A percentile compares a stretch with the other conserved stretches of the same genome.
Evolutionary conservation across 2,113 vertebrate species (phyloP).

Genomic region (Mesembrinibis cayennensis): DNA sequence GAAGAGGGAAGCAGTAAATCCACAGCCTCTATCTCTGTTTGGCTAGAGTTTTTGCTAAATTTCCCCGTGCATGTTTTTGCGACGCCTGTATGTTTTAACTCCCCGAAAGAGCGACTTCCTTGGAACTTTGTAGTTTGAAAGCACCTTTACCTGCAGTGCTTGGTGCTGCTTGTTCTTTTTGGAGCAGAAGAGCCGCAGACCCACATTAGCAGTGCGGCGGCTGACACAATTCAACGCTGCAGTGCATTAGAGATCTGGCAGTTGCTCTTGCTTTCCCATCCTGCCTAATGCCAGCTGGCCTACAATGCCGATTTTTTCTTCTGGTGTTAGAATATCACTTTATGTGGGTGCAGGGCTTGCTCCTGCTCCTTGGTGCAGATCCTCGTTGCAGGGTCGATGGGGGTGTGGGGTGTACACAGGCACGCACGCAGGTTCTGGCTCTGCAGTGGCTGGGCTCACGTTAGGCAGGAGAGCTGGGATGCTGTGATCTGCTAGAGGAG

Average conservation of each 20-base stretch:
- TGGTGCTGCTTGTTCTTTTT: neutral
- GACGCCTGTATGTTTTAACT: neutral
- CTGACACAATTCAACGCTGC: neutral
- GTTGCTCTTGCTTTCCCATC: neutral
- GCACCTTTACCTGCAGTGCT: neutral
- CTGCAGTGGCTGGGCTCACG: neutral
- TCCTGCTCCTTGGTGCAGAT: neutral
- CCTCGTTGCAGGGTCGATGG: neutral
- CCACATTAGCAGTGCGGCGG: neutral
- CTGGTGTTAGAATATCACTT: neutral
- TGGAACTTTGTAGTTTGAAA: neutral
- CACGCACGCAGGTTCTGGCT: neutral
- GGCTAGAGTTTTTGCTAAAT: neutral
- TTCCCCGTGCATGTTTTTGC: accelerated
- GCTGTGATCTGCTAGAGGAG: neutral
- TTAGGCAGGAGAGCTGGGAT: neutral
- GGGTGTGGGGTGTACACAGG: neutral
- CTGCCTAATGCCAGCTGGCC: constrained; percentile 35
- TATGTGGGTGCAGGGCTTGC: neutral
- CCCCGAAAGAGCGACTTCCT: neutral
- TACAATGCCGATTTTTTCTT: neutral
- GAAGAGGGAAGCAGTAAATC: neutral
- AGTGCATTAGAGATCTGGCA: constrained; percentile 30
- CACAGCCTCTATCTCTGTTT: neutral
- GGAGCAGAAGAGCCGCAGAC: neutral